These are phyloP conservation scores for Tetheella fluctuosa DNA, from an alignment of 2,888 invertebrate genomes.

Conservation along the genomic window DNA sequence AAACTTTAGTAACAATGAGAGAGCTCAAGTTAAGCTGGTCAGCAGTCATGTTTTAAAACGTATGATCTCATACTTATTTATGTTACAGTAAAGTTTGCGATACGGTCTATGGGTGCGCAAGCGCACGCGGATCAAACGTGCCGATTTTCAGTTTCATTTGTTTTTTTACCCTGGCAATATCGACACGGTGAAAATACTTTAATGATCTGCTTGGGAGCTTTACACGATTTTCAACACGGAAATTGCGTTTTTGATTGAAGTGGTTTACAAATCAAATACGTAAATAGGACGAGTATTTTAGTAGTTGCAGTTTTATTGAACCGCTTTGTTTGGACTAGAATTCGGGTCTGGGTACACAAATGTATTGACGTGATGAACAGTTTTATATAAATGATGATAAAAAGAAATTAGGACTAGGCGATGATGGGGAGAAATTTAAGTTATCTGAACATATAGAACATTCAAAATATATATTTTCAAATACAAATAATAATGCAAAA, in stretches of 20 bases:
- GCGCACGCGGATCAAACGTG: conserved; percentile 29
- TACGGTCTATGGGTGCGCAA: conserved; percentile 15
- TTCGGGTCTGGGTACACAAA: conserved; percentile 1
- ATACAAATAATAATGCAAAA: not conserved
- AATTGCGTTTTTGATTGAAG: conserved; percentile 6
- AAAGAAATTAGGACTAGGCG: not conserved
- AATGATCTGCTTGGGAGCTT: not conserved
- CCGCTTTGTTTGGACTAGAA: not conserved
- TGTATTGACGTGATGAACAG: not conserved
- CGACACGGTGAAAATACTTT: conserved; percentile 13
- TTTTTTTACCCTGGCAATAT: conserved; percentile 21
- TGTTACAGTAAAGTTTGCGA: conserved; percentile 29
- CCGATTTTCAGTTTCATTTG: conserved; percentile 25
- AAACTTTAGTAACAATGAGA: conserved; percentile 1
- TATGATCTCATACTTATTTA: conserved; percentile 50
- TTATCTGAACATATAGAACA: not conserved
- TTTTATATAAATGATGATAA: not conserved
- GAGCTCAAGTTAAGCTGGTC: conserved; percentile 22
- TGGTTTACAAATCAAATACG: not conserved
- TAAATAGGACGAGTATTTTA: not conserved
- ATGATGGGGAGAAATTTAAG: not conserved
- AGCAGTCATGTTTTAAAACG: conserved; percentile 11
- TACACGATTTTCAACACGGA: conserved; percentile 2
- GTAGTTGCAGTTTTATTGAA: conserved; percentile 1
- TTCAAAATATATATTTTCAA: not conserved